Evolutionary conservation across 2,113 vertebrate species (phyloP).

Genomic region (Pseudorhombus dupliciocellatus): DNA sequence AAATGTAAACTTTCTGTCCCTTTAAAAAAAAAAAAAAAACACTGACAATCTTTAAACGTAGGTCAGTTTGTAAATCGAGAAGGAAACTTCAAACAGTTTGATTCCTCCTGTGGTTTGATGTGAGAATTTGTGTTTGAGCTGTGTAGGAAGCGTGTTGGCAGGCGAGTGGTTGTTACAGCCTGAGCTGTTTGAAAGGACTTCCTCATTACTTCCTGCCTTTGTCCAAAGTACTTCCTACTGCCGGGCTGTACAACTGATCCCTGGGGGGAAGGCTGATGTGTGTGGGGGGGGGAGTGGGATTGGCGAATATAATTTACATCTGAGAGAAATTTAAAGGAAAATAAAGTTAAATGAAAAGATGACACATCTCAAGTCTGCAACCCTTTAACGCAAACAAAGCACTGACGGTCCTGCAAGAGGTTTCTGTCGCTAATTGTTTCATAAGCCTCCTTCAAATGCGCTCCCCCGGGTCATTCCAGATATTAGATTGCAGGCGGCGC

Average conservation of each 20-base stretch:
- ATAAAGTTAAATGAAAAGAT: constrained; percentile 20
- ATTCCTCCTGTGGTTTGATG: not conserved
- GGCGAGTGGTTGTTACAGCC: constrained; percentile 62
- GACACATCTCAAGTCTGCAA: not conserved
- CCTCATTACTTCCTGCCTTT: constrained; percentile 87
- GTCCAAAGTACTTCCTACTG: constrained; percentile 78
- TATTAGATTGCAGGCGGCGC: constrained; percentile 16
- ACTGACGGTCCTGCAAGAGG: constrained; percentile 19
- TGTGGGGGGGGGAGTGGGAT: constrained; percentile 1
- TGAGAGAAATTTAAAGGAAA: constrained; percentile 22
- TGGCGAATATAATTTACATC: constrained; percentile 37
- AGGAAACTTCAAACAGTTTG: not conserved
- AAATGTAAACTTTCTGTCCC: not conserved
- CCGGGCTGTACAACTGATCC: constrained; percentile 58
- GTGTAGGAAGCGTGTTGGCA: constrained; percentile 50
- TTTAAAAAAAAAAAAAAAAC: not conserved
- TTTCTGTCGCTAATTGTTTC: constrained; percentile 1
- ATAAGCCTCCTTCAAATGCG: not conserved
- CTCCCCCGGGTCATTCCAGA: constrained; percentile 11
- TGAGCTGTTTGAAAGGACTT: constrained; percentile 76
- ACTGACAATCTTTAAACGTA: not conserved
- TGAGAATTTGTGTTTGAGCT: constrained; percentile 19
- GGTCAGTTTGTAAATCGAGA: not conserved
- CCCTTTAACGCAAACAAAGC: constrained; percentile 16
- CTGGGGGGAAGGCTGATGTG: constrained; percentile 32